Conservation (phyloP, 2,113 vertebrate species). For the Perognathus longimembris region DNA sequence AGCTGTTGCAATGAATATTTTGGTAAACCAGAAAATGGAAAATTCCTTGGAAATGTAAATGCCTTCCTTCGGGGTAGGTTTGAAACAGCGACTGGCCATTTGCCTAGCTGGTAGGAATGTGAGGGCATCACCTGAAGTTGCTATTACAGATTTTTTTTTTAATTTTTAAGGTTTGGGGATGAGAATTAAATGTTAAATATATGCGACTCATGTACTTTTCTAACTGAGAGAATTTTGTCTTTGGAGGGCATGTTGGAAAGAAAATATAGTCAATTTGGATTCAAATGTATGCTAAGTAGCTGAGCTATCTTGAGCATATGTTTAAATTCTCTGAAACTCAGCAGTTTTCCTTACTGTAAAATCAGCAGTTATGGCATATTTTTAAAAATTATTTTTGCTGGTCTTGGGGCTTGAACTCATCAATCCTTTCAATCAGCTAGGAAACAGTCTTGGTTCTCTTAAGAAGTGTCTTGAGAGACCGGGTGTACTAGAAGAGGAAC, state of each 20-base stretch:
- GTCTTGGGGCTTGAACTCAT: background rate
- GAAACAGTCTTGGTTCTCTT: background rate
- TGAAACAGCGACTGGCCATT: background rate
- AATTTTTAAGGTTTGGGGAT: background rate
- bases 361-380: background rate
- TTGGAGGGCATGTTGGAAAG: background rate
- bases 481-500: background rate
- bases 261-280: background rate
- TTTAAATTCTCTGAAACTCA: conserved; percentile 37
- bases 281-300: background rate
- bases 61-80: background rate
- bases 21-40: background rate
- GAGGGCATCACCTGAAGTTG: background rate
- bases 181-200: background rate
- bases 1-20: background rate
- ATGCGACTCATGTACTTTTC: background rate
- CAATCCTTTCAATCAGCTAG: background rate
- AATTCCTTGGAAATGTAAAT: conserved; percentile 43
- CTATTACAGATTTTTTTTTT: conserved; percentile 37
- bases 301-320: background rate
- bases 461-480: background rate
- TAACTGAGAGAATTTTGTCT: background rate
- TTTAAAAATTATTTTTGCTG: too few relatives aligned
- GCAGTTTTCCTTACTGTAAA: conserved; percentile 48
- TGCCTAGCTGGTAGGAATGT: background rate